phyloP scores from a whole-genome alignment of 1,140 invertebrate species.

The Drosophila saltans region DNA sequence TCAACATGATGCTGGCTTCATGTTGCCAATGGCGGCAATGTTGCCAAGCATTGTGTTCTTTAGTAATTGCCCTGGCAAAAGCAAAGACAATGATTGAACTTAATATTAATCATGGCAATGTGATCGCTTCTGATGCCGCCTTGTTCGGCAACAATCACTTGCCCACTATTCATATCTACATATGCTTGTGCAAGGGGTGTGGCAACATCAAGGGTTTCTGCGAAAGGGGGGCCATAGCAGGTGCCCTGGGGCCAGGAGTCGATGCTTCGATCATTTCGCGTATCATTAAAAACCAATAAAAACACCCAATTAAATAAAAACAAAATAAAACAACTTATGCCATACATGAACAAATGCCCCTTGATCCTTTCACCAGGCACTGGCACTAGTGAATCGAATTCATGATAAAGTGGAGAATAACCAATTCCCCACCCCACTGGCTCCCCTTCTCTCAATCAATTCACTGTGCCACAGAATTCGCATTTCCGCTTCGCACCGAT shows the following conservation, averaged over 20 bases:
- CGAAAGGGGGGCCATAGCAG: constrained; percentile 44
- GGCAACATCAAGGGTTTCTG: constrained; percentile 40
- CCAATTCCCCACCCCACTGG: constrained; percentile 20
- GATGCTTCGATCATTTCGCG: constrained; percentile 76
- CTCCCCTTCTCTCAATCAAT: no score
- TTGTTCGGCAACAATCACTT: constrained; percentile 76
- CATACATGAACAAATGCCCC: constrained; percentile 73
- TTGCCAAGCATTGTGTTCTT: constrained; percentile 47
- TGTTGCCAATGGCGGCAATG: constrained; percentile 32
- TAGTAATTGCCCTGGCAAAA: constrained; percentile 40
- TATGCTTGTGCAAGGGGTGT: constrained; percentile 48
- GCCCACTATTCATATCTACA: constrained; percentile 22
- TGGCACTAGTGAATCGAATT: not conserved
- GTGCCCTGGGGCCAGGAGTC: constrained; percentile 57
- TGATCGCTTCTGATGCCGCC: constrained; percentile 20
- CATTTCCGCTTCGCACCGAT: constrained; percentile 68
- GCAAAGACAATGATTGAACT: constrained; percentile 69
- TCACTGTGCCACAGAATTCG: constrained; percentile 34
- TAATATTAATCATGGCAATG: constrained; percentile 60
- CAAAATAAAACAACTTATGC: constrained; percentile 39
- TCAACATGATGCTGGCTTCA: constrained; percentile 26
- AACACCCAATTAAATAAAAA: constrained; percentile 80
- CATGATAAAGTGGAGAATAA: constrained; percentile 14
- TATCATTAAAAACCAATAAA: constrained; percentile 82
- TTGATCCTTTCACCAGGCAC: constrained; percentile 71